These are phyloP conservation scores for Zaprionus ghesquierei DNA, from an alignment of 1,140 invertebrate genomes.

Conservation along the genomic window DNA sequence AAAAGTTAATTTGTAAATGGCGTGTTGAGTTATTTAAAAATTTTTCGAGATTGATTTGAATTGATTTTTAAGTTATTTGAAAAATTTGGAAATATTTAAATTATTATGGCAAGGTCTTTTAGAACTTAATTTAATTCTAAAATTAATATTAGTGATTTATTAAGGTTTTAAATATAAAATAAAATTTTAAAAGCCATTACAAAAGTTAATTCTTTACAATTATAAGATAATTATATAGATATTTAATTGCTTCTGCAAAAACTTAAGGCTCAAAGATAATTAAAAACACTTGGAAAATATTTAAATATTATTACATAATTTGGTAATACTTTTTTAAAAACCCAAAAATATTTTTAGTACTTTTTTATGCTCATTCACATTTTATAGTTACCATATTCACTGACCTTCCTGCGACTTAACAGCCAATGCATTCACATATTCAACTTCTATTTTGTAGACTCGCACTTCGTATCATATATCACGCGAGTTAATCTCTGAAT, in stretches of 20 bases:
- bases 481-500: slow-evolving; percentile 45
- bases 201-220: too few relatives aligned
- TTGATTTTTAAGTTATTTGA: neutral
- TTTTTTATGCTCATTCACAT: neutral
- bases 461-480: slow-evolving; percentile 18
- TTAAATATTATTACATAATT: neutral
- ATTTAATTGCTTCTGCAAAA: neutral
- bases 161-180: too few relatives aligned
- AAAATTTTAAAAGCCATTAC: too few relatives aligned
- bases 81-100: neutral
- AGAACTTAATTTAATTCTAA: too few relatives aligned
- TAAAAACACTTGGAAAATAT: neutral
- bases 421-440: slow-evolving; percentile 19
- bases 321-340: neutral
- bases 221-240: neutral
- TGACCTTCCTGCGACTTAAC: neutral
- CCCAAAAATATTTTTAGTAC: neutral
- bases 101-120: too few relatives aligned
- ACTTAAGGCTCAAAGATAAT: neutral
- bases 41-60: neutral
- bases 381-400: neutral
- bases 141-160: too few relatives aligned
- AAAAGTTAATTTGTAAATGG: slow-evolving; percentile 14
- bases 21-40: slow-evolving; percentile 5
- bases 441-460: neutral